phyloP scores from a whole-genome alignment of 2,888 invertebrate genomes.

The Heteromyza rotundicornis region DNA sequence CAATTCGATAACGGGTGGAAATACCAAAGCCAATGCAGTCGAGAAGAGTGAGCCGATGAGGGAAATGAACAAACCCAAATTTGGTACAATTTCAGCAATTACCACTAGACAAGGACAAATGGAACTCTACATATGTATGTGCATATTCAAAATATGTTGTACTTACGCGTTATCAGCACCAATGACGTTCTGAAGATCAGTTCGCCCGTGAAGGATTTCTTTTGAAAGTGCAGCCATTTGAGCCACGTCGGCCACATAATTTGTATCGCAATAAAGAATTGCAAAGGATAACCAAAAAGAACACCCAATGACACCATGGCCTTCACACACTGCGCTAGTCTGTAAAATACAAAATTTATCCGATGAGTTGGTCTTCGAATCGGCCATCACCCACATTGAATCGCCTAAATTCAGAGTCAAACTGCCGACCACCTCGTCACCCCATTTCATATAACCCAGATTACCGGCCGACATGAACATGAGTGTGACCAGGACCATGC shows the following conservation, averaged over 20 bases:
- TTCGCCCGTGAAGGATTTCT: conserved; percentile 69
- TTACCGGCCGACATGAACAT: conserved; percentile 85
- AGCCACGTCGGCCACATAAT: conserved; percentile 82
- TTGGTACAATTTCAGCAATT: conserved; percentile 85
- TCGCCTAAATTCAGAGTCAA: conserved; percentile 84
- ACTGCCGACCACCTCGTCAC: conserved; percentile 80
- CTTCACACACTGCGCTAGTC: conserved; percentile 82
- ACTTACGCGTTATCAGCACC: conserved; percentile 86
- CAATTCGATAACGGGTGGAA: conserved; percentile 87
- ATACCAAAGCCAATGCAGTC: conserved; percentile 83
- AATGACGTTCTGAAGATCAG: conserved; percentile 73
- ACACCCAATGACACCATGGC: conserved; percentile 86
- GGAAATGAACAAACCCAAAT: conserved; percentile 86
- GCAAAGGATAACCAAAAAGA: conserved; percentile 88
- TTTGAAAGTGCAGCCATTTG: conserved; percentile 66
- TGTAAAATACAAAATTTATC: conserved; percentile 56
- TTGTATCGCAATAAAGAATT: conserved; percentile 92
- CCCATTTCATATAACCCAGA: conserved; percentile 87
- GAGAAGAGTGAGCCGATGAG: conserved; percentile 91
- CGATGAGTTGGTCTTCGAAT: not conserved
- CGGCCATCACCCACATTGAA: conserved; percentile 47
- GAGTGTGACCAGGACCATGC: conserved; percentile 76
- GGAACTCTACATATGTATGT: not conserved
- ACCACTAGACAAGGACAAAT: conserved; percentile 68
- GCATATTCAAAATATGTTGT: conserved; percentile 9